Base-by-base conservation (phyloP, 2,888 invertebrate species). In the Chrysina gloriosa region DNA sequence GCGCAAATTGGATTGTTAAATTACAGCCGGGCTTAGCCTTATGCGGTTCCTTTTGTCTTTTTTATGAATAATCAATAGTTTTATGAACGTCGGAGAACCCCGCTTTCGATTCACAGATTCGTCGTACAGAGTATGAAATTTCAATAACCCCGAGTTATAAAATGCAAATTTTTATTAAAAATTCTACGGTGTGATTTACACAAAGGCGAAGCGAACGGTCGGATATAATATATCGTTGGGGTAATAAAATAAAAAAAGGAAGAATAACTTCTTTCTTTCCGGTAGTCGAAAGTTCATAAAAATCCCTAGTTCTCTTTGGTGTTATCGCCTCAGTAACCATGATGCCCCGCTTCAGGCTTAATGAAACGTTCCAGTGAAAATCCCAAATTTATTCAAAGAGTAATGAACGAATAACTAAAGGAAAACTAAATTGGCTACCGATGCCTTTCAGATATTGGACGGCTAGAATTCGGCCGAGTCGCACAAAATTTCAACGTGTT, bases 151-250 rank as follows among this genome's bases (percentile, higher is more conserved):
- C 54, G 42, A 54, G 68, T 68, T 68, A 68, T 68, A 65, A 68
- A 68, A 68, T 68, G 68, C 68, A 68, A 68, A 68, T 68, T 65
- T 68, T 68, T 64, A 64, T 65, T 58, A 68, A 68, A 65, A 64
- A 58, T 68, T 65, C 65, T 61, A 45, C 65, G 47, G 58, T 25
- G 63, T 34, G 58, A 58, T 45, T 66, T 66, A 58, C 58, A 66
- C 66, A 66, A 47, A 66, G 47, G 47, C 34, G 47, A 39, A 58
- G 31, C 29, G 65, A 65, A 56, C 39, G 54, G 54, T 39, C 14
- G 31, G 54, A 50, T 58, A 58, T 58, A 58, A 54, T 31, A 54
- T 25, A 58, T 58, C 42, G 58, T 58, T 58, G 39, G 58, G 36
- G 58, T 58, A 58, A 25, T 58, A 39, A 58, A 58, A 42, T 58